Evolutionary conservation across 2,113 vertebrate species (phyloP), one percentile per base, ranked within the genome.

Genomic region (Alexandromys fortis): DNA sequence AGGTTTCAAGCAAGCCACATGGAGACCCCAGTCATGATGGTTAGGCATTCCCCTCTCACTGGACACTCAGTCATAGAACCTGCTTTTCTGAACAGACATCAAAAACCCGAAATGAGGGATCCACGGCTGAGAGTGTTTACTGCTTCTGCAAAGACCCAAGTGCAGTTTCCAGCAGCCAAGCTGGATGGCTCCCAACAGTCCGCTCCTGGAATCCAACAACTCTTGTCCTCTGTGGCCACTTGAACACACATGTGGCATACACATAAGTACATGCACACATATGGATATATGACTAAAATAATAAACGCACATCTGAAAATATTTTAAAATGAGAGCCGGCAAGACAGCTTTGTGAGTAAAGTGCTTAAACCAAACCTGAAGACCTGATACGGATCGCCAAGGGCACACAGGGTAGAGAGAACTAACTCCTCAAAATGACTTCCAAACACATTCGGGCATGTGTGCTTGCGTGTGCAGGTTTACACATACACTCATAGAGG

Each of bases 41-140:
- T 65, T 88, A 96, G 83, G 76, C 73, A 83, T 93, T 76, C 78
- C 89, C 45, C 91, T 97, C 91, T 35, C 65, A 93, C 91, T 78
- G 0, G 28, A 72, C 87, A 82, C 35, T 65, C 7, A 92, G 94
- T 49, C 95, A 45, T 61, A 47, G 28, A 11, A 65, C 68, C 28
- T 92, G 90, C 94, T 92, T 93, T 35, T 61, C 75, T 83, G 85
- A 96, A 92, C 91, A 86, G 93, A 89, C 4, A 55, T 82, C 45
- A 78, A 97, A 97, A 55, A 0, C 0, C 95, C 86, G 87, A 81
- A 86, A 65, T 38, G 22, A 88, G 49, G 45, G 85, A 12, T 86
- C 28, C 28, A 12, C 17, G 22, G 21, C 33, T 65, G 17, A 47
- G 42, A 19, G 28, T 47, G 17, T 26, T 47, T 35, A 68, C 28